A percentile compares a stretch with the other conserved stretches of the same genome.
phyloP scores from a whole-genome alignment of 2,113 vertebrate genomes.

The Alaudala cheleensis region DNA sequence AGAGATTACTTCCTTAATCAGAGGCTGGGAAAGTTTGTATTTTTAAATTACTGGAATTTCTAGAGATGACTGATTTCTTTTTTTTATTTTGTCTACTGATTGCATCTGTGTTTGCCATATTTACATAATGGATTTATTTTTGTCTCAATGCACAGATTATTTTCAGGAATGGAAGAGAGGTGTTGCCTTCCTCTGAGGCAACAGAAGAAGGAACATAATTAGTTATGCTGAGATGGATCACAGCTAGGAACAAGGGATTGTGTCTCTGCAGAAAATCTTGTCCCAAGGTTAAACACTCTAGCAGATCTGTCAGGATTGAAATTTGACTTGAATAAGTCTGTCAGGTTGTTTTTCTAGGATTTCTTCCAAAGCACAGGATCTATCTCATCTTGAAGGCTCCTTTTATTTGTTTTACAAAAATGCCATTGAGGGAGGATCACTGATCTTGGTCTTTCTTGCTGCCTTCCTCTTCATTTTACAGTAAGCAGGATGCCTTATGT shows the following conservation, averaged over 20 bases:
- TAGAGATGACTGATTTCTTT: not conserved
- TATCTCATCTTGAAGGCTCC: not conserved
- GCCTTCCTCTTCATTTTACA: not conserved
- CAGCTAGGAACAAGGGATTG: not conserved
- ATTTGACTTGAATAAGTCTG: not conserved
- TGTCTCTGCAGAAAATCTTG: not conserved
- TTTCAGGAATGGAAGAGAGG: not conserved
- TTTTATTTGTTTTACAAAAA: not conserved
- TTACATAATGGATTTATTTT: not conserved
- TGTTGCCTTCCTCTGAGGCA: not conserved
- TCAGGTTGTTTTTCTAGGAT: not conserved
- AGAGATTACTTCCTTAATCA: not conserved
- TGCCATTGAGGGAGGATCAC: not conserved
- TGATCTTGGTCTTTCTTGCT: not conserved
- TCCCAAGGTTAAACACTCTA: not conserved
- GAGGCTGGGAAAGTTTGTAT: not conserved
- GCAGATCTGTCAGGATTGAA: not conserved
- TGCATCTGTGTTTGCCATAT: not conserved
- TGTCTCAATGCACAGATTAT: not conserved
- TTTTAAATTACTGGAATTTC: not conserved
- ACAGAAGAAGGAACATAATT: not conserved
- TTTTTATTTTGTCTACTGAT: not conserved
- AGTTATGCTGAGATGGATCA: not conserved
- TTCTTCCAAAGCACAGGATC: not conserved
- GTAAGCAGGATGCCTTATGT: not conserved